phyloP scores from a whole-genome alignment of 2,113 vertebrate genomes.

The Phycodurus eques region DNA sequence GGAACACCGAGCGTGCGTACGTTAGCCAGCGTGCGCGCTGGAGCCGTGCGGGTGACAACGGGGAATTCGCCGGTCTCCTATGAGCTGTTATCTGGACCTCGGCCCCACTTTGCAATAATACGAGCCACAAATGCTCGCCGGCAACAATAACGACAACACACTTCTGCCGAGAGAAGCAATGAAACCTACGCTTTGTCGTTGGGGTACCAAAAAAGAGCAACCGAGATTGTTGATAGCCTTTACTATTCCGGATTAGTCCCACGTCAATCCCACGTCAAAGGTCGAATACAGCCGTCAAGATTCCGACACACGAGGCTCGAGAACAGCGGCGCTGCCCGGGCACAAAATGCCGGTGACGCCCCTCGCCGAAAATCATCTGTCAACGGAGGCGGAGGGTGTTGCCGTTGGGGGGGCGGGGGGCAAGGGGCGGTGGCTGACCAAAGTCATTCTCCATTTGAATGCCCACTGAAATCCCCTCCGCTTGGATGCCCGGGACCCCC shows the following conservation, averaged over 20 bases:
- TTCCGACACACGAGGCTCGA: neutral
- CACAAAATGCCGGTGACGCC: no score
- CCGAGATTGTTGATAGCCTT: neutral
- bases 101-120: slow-evolving; percentile 52
- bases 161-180: slow-evolving; percentile 18
- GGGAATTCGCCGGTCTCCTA: slow-evolving; percentile 65
- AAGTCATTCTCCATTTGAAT: no score
- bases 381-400: no score
- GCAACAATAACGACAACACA: slow-evolving; percentile 35
- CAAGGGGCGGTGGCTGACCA: no score
- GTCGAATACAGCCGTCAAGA: neutral
- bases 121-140: slow-evolving; percentile 51
- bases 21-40: slow-evolving; percentile 7
- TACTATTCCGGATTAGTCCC: neutral
- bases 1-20: slow-evolving; percentile 51
- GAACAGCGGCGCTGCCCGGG: no score
- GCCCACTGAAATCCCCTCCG: no score
- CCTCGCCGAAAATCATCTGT: no score
- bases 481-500: no score
- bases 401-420: no score
- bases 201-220: slow-evolving; percentile 2
- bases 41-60: slow-evolving; percentile 28
- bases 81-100: slow-evolving; percentile 62
- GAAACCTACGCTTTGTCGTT: slow-evolving; percentile 7
- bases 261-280: neutral